These are phyloP conservation scores for Lemur catta DNA, from an alignment of 2,797 vertebrate genomes.

Conservation along the genomic window DNA sequence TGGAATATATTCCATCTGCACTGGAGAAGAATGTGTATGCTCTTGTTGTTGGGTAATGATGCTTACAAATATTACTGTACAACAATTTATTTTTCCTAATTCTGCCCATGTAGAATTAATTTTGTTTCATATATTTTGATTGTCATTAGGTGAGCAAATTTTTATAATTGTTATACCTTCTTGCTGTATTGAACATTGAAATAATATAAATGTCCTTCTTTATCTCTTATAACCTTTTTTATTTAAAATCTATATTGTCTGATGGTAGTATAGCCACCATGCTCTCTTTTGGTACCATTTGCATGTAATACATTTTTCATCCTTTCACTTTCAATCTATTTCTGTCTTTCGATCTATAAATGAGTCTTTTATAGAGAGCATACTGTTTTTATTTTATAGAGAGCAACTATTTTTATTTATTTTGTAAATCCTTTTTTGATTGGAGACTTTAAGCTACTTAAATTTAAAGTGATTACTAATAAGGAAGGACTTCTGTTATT, in stretches of 20 bases:
- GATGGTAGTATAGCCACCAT: too few species aligned
- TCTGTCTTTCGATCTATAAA: not conserved
- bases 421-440: not conserved
- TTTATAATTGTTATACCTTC: not conserved
- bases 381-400: too few species aligned
- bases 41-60: not conserved
- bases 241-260: not conserved
- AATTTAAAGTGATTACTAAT: not conserved
- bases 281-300: not conserved
- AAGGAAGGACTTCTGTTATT: not conserved
- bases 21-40: not conserved
- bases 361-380: not conserved
- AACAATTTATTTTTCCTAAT: not conserved
- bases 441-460: not conserved
- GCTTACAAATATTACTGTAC: not conserved
- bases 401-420: not conserved
- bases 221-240: not conserved
- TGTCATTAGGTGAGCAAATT: not conserved
- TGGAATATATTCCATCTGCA: not conserved
- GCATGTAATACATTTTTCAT: not conserved
- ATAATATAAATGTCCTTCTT: not conserved
- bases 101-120: not conserved
- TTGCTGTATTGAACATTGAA: not conserved
- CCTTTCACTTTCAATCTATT: not conserved
- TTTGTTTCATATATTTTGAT: not conserved